These are phyloP conservation scores for Pseudochromis fuscus DNA, from an alignment of 2,797 vertebrate genomes.

Conservation along the genomic window DNA sequence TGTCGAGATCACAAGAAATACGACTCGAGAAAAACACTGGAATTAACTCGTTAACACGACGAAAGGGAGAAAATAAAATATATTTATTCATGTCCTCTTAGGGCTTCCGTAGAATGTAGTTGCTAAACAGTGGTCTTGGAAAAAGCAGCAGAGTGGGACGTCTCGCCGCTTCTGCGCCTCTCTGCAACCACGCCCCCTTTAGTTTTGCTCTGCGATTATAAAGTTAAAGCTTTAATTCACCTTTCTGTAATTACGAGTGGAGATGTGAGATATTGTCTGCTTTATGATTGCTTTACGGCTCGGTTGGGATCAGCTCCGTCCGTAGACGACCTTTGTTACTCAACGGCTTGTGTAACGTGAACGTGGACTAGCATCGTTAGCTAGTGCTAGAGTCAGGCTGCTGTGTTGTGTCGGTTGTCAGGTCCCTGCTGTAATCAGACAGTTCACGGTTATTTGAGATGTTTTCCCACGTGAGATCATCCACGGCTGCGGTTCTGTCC, in stretches of 20 bases:
- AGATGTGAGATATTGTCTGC: neutral
- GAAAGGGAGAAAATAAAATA: no score
- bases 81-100: no score
- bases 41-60: no score
- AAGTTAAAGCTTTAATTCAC: neutral
- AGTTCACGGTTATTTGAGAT: slow-evolving; percentile 10
- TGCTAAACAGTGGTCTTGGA: no score
- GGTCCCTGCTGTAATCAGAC: rapidly evolving
- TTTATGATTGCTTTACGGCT: rapidly evolving
- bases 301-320: neutral
- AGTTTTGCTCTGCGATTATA: neutral
- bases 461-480: slow-evolving; percentile 28
- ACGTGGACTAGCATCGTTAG: neutral
- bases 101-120: no score
- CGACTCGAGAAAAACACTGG: no score
- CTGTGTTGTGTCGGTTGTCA: neutral
- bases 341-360: slow-evolving; percentile 40
- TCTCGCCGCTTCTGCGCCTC: neutral
- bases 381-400: neutral
- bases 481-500: slow-evolving; percentile 23
- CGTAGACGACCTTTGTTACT: neutral
- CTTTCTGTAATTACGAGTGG: rapidly evolving
- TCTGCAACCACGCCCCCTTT: neutral
- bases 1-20: no score
- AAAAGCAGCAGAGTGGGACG: slow-evolving; percentile 36